Percentiles rank a stretch among this genome's conserved stretches.
These are phyloP conservation scores for Parus major DNA, from an alignment of 2,113 vertebrate genomes.

Conservation along the genomic window DNA sequence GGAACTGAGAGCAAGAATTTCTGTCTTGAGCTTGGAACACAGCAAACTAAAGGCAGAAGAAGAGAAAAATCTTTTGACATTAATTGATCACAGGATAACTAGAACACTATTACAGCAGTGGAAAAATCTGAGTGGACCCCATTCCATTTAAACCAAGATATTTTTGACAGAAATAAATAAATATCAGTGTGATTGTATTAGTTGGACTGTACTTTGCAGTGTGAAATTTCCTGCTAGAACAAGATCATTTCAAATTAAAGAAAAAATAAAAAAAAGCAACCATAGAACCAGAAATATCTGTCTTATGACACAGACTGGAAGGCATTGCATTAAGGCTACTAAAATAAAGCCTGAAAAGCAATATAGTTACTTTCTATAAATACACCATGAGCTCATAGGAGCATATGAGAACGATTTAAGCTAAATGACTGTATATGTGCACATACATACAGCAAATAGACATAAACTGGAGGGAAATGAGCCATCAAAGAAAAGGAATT, in stretches of 20 bases:
- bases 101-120: background rate
- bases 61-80: background rate
- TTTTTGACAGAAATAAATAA: background rate
- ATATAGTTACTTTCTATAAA: slow-evolving; percentile 6
- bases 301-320: background rate
- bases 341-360: slow-evolving; percentile 7
- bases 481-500: background rate
- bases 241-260: background rate
- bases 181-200: background rate
- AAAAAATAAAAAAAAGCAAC: background rate
- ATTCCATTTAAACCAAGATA: background rate
- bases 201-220: background rate
- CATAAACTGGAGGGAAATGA: background rate
- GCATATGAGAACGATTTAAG: slow-evolving; percentile 22
- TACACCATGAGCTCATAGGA: background rate
- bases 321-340: background rate
- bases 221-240: background rate
- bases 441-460: background rate
- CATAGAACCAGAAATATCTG: background rate
- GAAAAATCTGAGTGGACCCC: background rate
- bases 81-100: background rate
- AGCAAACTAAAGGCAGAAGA: background rate
- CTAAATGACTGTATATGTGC: background rate
- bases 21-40: background rate
- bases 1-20: background rate